phyloP scores from a whole-genome alignment of 1,140 invertebrate genomes.

The Nebria ingens region DNA sequence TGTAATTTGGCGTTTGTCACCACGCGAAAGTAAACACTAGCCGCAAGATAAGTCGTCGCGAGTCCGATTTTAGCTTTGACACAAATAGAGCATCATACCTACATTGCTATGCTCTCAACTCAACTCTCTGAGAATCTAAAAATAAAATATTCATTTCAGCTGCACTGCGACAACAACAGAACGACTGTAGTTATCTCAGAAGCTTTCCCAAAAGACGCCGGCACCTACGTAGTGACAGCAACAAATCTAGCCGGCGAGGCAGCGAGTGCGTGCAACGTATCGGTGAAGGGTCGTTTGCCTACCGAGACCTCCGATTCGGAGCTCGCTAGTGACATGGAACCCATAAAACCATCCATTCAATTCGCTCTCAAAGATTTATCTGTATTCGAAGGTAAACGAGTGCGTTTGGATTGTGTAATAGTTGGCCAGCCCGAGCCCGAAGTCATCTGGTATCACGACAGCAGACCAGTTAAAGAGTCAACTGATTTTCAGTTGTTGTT shows the following conservation, averaged over 20 bases:
- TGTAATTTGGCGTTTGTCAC: background rate
- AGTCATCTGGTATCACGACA: slow-evolving; percentile 82
- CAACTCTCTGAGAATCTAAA: slow-evolving; percentile 19
- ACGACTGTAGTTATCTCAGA: slow-evolving; percentile 55
- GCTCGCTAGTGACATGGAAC: slow-evolving; percentile 56
- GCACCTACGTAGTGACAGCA: slow-evolving; percentile 52
- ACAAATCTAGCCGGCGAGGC: slow-evolving; percentile 54
- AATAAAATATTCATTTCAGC: slow-evolving; percentile 37
- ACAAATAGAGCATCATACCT: slow-evolving; percentile 9
- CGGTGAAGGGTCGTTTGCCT: slow-evolving; percentile 56
- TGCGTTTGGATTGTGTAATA: slow-evolving; percentile 69
- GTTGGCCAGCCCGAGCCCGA: slow-evolving; percentile 76
- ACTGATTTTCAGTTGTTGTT: slow-evolving; percentile 69
- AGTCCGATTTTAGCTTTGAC: slow-evolving; percentile 7
- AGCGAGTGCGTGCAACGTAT: slow-evolving; percentile 50
- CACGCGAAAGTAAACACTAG: slow-evolving; percentile 3
- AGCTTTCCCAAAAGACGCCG: slow-evolving; percentile 60
- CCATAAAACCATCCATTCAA: slow-evolving; percentile 60
- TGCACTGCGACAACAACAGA: slow-evolving; percentile 46
- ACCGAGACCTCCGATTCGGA: slow-evolving; percentile 66
- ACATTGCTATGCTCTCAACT: background rate
- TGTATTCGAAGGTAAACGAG: slow-evolving; percentile 58
- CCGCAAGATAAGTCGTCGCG: no score
- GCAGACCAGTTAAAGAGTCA: slow-evolving; percentile 73
- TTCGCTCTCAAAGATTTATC: slow-evolving; percentile 55